Percentiles rank a stretch among this genome's conserved stretches.
Conservation (phyloP, 2,797 vertebrate genomes). For the Tarsius wallacei region DNA sequence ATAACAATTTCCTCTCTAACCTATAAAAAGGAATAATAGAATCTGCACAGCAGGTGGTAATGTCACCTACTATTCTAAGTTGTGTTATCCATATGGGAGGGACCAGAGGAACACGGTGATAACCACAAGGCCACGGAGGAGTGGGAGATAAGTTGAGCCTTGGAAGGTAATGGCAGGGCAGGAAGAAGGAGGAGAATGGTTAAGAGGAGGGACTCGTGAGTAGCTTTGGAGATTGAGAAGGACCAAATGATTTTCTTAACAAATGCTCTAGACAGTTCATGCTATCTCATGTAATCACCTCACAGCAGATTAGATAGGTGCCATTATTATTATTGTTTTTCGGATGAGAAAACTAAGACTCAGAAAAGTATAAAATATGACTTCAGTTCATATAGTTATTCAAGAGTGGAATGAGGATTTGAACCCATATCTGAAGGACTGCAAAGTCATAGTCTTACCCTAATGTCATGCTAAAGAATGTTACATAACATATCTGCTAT, state of each 20-base stretch:
- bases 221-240: too few species aligned
- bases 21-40: not conserved
- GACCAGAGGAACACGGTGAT: not conserved
- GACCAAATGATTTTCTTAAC: not conserved
- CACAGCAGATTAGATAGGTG: not conserved
- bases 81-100: not conserved
- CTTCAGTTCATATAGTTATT: not conserved
- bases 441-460: not conserved
- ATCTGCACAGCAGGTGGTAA: not conserved
- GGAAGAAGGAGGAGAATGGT: not conserved
- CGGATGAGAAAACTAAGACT: not conserved
- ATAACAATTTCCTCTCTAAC: not conserved
- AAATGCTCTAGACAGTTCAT: not conserved
- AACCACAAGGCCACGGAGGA: fast-evolving
- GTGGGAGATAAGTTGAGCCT: not conserved
- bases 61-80: fast-evolving
- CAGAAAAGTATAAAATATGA: fast-evolving
- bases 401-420: not conserved
- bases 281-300: not conserved
- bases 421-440: not conserved
- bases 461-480: not conserved
- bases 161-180: not conserved
- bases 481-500: not conserved
- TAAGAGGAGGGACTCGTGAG: not conserved
- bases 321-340: not conserved